These are phyloP conservation scores for Sipha flava DNA, from an alignment of 1,140 invertebrate species.

Conservation along the genomic window DNA sequence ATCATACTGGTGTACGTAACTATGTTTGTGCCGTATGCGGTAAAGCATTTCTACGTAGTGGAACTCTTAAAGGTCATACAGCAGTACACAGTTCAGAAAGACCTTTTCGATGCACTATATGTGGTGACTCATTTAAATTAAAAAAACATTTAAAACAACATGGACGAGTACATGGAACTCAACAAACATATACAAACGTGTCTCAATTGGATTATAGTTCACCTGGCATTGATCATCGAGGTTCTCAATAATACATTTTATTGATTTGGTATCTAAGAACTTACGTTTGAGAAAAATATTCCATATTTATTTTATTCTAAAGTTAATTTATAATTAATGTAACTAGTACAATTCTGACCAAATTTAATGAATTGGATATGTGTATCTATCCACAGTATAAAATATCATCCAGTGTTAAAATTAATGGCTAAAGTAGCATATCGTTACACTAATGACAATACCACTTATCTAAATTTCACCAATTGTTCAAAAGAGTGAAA, in stretches of 20 bases:
- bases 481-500: no score
- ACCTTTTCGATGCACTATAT: conserved; percentile 35
- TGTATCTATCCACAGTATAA: no score
- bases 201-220: not conserved
- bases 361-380: no score
- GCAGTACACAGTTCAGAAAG: conserved; percentile 27
- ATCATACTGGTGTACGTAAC: conserved; percentile 50
- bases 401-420: no score
- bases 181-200: not conserved
- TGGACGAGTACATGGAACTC: not conserved
- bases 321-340: no score
- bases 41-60: conserved; percentile 46
- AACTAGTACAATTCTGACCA: no score
- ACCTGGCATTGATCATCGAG: not conserved
- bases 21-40: conserved; percentile 48
- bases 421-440: no score
- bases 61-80: conserved; percentile 31
- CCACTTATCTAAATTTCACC: no score
- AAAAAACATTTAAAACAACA: conserved; percentile 34
- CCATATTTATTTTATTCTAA: no score
- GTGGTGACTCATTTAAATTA: conserved; percentile 34
- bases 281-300: no score
- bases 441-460: no score
- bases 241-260: not conserved
- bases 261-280: not conserved